Conservation (phyloP, 2,797 vertebrate genomes). For the Sebastes umbrosus region DNA sequence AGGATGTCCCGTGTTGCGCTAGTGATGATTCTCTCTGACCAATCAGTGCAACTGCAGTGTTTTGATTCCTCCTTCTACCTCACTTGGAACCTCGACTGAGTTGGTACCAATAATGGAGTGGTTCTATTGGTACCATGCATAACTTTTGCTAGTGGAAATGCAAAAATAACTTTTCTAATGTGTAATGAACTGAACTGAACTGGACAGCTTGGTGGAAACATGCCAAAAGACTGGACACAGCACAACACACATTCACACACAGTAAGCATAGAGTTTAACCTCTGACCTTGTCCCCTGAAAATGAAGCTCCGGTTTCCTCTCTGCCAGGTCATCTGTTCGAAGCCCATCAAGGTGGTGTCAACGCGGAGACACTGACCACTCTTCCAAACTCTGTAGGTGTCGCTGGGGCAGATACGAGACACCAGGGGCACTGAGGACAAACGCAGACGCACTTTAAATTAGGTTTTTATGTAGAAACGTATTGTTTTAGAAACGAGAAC, state of each 20-base stretch:
- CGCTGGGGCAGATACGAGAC: constrained; percentile 97
- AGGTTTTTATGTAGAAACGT: too few relatives aligned
- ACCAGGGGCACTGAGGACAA: constrained; percentile 90
- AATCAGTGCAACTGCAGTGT: neutral
- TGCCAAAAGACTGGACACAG: neutral
- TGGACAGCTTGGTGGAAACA: too few relatives aligned
- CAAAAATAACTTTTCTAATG: neutral
- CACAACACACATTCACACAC: neutral
- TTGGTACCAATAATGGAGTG: accelerated
- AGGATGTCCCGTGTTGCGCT: neutral
- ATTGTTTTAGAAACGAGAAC: too few relatives aligned
- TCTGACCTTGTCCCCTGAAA: constrained; percentile 93
- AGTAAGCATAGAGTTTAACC: neutral
- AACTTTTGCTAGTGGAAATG: neutral
- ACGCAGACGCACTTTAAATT: neutral
- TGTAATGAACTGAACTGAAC: too few relatives aligned
- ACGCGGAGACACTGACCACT: constrained; percentile 95
- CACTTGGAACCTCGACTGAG: neutral
- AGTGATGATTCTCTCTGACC: neutral
- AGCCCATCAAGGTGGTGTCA: constrained; percentile 95
- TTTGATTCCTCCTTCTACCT: neutral
- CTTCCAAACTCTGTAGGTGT: constrained; percentile 99
- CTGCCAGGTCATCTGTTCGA: constrained; percentile 99
- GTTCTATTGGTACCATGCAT: neutral
- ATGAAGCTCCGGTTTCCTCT: constrained; percentile 97